These are phyloP conservation scores for Rhynchomys soricoides DNA, from an alignment of 2,113 vertebrate genomes.

Conservation along the genomic window DNA sequence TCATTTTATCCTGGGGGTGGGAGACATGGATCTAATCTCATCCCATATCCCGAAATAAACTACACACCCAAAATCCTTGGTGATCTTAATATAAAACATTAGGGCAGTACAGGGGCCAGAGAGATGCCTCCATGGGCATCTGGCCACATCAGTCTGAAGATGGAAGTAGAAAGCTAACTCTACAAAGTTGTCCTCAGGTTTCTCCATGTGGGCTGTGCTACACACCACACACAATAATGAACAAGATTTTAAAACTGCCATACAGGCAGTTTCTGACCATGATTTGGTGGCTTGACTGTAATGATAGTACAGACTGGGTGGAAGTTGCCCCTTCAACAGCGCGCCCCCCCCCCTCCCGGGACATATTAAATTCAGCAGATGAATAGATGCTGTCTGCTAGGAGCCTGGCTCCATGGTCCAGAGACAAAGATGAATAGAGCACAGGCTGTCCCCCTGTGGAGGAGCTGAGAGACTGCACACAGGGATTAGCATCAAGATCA, in stretches of 20 bases:
- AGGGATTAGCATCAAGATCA: background rate
- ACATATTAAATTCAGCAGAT: background rate
- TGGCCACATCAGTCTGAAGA: background rate
- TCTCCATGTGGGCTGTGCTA: background rate
- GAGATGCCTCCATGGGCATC: background rate
- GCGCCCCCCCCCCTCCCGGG: background rate
- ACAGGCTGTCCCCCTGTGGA: background rate
- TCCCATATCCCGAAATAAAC: background rate
- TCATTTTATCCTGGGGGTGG: background rate
- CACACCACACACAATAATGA: background rate
- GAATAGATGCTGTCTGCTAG: background rate
- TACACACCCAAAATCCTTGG: background rate
- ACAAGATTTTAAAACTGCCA: background rate
- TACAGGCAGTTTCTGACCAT: background rate
- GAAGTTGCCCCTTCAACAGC: background rate
- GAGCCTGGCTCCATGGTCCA: background rate
- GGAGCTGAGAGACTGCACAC: background rate
- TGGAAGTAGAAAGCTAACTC: background rate
- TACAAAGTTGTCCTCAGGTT: background rate
- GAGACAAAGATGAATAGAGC: background rate
- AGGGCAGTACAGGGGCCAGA: background rate
- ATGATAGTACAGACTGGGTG: background rate
- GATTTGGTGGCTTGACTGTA: background rate
- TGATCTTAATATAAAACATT: background rate
- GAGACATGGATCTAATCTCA: background rate